Evolutionary conservation across 2,888 invertebrate genomes (phyloP), one percentile per base, ranked within the genome.

Genomic region (Disparrhopalites patrizii): DNA sequence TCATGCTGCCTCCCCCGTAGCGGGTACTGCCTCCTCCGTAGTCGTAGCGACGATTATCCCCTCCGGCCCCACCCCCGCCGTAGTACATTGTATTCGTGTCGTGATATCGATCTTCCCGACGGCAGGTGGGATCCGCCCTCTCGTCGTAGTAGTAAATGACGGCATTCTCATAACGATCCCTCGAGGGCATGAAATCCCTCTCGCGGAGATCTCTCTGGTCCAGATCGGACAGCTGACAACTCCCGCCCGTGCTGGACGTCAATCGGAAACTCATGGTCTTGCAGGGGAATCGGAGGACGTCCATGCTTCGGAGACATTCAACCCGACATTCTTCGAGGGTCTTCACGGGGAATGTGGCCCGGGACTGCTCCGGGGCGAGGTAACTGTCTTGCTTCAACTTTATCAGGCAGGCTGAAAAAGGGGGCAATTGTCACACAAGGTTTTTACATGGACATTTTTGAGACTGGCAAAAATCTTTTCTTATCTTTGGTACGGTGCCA

Each of bases 341-440:
- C 38, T 73, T 73, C 4, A 70, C 71, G 8, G 73, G 73, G 54
- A 73, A 73, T 3, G 68, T 66, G 15, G 73, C 73, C 20, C 73
- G 51, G 1, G 69, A 62, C 38, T 65, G 57, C 30, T 68, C 66
- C 1, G 56, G 62, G 8, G 66, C 62, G n/a, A 68, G 54, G 50
- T 68, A 68, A 20, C 60, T 36, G 28, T 72, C 72, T 55, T 69
- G 69, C n/a, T 67, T 58, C 27, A 68, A 54, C 10, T 62, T 62
- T n/a, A 70, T 55, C 13, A 72, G 66, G 47, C 72, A 72, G 13
- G 65, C 72, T 70, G 65, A 10, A 64, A 64, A 54, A 38, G 36
- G n/a, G n/a, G n/a, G n/a, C n/a, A n/a, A n/a, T n/a, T n/a, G n/a
- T n/a, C n/a, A n/a, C n/a, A n/a, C n/a, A n/a, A n/a, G n/a, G n/a